phyloP scores from a whole-genome alignment of 2,888 invertebrate species.

The Caenorhabditis virilis region DNA sequence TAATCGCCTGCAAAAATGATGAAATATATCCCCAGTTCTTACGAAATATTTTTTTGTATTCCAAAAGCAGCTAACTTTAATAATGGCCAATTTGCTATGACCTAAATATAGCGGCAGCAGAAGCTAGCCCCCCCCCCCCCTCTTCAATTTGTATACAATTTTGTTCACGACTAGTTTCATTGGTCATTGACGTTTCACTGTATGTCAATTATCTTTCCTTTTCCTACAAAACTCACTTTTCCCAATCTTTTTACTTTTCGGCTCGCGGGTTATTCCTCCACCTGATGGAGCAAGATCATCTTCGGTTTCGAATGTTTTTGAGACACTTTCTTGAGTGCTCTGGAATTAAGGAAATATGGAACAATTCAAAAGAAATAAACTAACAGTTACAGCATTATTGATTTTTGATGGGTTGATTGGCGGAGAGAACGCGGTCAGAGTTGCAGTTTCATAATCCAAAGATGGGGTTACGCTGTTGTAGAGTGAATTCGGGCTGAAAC shows the following conservation, averaged over 20 bases:
- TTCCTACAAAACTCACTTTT: slow-evolving; percentile 24
- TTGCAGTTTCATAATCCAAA: slow-evolving; percentile 25
- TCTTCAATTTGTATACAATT: no score
- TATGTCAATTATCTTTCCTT: slow-evolving; percentile 16
- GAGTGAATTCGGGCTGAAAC: slow-evolving; percentile 37
- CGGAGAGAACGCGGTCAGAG: slow-evolving; percentile 30
- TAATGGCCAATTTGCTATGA: slow-evolving; percentile 33
- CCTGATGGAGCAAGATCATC: slow-evolving; percentile 55
- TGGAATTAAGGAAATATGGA: slow-evolving; percentile 2
- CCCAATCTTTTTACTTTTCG: slow-evolving; percentile 30
- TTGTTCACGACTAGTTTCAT: no score
- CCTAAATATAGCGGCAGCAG: slow-evolving; percentile 20
- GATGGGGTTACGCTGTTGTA: slow-evolving; percentile 22
- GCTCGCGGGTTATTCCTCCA: not conserved
- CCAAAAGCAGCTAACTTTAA: not conserved
- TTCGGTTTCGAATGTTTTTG: slow-evolving; percentile 64
- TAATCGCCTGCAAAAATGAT: slow-evolving; percentile 51
- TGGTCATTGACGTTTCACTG: no score
- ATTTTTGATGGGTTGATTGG: slow-evolving; percentile 30
- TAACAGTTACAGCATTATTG: slow-evolving; percentile 13
- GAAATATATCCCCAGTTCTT: slow-evolving; percentile 2
- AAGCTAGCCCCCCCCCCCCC: no score
- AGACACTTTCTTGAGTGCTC: slow-evolving; percentile 51
- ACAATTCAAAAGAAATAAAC: not conserved
- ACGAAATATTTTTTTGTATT: not conserved